Conservation (phyloP, 2,888 invertebrate species). For the Perizoma flavofasciatum region DNA sequence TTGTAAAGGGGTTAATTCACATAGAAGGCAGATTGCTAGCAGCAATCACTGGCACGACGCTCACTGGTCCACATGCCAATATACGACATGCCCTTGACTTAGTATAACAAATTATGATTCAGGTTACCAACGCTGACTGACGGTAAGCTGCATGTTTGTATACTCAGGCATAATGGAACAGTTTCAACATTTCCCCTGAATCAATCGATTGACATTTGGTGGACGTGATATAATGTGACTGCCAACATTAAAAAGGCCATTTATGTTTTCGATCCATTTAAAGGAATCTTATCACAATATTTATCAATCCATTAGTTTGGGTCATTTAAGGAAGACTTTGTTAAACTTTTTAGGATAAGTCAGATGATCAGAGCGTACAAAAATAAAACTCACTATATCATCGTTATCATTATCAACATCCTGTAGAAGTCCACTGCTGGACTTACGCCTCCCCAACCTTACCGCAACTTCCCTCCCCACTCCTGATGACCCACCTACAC, state of each 20-base stretch:
- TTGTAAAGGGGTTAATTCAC: too few relatives aligned
- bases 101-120: too few relatives aligned
- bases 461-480: too few relatives aligned
- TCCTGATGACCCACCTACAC: too few relatives aligned
- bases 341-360: conserved; percentile 8
- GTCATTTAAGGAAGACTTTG: conserved; percentile 7
- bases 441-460: too few relatives aligned
- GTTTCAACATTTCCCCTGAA: conserved; percentile 16
- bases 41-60: background rate
- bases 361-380: background rate
- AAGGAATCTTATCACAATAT: conserved; percentile 14
- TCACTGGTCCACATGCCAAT: too few relatives aligned
- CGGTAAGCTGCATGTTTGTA: too few relatives aligned
- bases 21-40: background rate
- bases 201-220: conserved; percentile 16
- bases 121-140: too few relatives aligned
- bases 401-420: too few relatives aligned
- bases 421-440: too few relatives aligned
- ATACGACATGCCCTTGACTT: too few relatives aligned
- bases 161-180: conserved; percentile 1
- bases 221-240: conserved; percentile 15
- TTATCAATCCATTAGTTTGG: conserved; percentile 12
- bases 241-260: conserved; percentile 15
- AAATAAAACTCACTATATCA: too few relatives aligned
- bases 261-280: conserved; percentile 17